phyloP scores from a whole-genome alignment of 1,140 invertebrate species.

The Pissodes strobi region DNA sequence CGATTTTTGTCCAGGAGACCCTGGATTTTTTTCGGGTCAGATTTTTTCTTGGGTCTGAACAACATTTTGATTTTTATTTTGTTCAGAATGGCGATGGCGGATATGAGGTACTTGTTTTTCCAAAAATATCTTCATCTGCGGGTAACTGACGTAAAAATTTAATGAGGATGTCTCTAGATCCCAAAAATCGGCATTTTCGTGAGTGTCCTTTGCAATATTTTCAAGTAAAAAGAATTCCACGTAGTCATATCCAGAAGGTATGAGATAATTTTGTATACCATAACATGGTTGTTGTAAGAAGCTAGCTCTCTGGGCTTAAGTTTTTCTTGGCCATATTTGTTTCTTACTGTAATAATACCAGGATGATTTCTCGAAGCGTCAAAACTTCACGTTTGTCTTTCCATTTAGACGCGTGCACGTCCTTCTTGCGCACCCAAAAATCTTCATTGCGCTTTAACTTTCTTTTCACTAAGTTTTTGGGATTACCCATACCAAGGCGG shows the following conservation, averaged over 20 bases:
- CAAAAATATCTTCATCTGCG: too few species aligned
- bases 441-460: slow-evolving; percentile 19
- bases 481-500: slow-evolving; percentile 13
- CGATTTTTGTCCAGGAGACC: too few species aligned
- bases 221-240: slow-evolving; percentile 7
- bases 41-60: too few species aligned
- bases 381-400: slow-evolving; percentile 48
- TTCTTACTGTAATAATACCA: slow-evolving; percentile 11
- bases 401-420: slow-evolving; percentile 47
- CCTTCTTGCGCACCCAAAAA: slow-evolving; percentile 4
- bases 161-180: not conserved
- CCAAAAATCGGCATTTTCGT: not conserved
- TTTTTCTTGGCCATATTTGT: slow-evolving; percentile 37
- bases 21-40: too few species aligned
- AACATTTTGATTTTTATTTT: too few species aligned
- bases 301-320: slow-evolving; percentile 38
- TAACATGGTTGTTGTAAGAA: slow-evolving; percentile 36
- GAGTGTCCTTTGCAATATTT: too few species aligned
- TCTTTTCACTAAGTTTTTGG: not conserved
- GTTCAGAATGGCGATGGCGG: too few species aligned
- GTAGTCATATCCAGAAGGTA: slow-evolving; percentile 11
- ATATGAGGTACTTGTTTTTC: too few species aligned
- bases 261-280: slow-evolving; percentile 45
- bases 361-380: slow-evolving; percentile 36
- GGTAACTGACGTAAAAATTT: too few species aligned